These are phyloP conservation scores for Spilosoma lubricipeda DNA, from an alignment of 2,888 invertebrate genomes.

Conservation along the genomic window DNA sequence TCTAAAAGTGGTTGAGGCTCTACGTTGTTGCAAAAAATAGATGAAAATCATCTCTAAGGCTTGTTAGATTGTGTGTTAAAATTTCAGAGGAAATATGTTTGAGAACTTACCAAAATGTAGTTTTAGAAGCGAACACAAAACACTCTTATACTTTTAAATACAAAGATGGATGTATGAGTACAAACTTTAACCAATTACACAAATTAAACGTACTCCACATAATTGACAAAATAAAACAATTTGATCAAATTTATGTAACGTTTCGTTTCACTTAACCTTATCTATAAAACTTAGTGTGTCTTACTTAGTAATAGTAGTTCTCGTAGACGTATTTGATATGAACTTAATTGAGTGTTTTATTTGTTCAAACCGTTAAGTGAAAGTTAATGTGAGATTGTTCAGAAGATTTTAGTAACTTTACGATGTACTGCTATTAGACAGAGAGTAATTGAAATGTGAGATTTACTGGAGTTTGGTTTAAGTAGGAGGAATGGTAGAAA, in stretches of 20 bases:
- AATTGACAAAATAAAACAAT: background rate
- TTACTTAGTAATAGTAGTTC: slow-evolving; percentile 7
- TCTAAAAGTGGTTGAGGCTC: too few relatives aligned
- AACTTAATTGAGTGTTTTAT: slow-evolving; percentile 28
- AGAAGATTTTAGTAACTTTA: background rate
- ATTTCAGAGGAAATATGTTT: too few relatives aligned
- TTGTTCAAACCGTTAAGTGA: slow-evolving; percentile 14
- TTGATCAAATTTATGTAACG: background rate
- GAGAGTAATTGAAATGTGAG: background rate
- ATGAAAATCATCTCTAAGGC: too few relatives aligned
- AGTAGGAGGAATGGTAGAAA: background rate
- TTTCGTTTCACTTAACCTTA: slow-evolving; percentile 13
- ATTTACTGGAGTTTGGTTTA: background rate
- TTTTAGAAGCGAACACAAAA: too few relatives aligned
- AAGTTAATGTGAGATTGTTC: slow-evolving; percentile 2
- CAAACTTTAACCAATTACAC: background rate
- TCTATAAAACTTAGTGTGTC: slow-evolving; percentile 13
- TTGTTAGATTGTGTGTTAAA: too few relatives aligned
- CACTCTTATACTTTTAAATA: too few relatives aligned
- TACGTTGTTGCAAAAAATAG: too few relatives aligned
- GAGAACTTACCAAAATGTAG: too few relatives aligned
- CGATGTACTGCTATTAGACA: background rate
- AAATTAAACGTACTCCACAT: background rate
- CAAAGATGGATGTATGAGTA: background rate
- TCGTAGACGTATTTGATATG: slow-evolving; percentile 15